phyloP scores from a whole-genome alignment of 2,888 invertebrate species.

The Orthosia incerta region DNA sequence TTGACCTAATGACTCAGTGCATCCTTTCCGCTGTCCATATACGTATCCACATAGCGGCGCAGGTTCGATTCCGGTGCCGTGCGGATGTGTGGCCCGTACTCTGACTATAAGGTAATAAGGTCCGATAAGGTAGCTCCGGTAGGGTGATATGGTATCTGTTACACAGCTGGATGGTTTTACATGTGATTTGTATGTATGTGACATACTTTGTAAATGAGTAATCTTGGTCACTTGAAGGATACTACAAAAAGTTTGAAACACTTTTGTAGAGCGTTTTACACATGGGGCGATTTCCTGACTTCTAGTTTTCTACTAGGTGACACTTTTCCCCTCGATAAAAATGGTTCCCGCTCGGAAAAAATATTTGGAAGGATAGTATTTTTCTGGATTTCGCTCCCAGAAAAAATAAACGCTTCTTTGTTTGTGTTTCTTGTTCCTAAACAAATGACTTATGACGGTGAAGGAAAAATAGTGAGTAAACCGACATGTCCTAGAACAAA shows the following conservation, averaged over 20 bases:
- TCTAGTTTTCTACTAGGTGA: too few species aligned
- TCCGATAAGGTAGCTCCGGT: conserved; percentile 26
- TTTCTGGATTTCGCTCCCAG: too few species aligned
- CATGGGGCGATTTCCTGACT: too few species aligned
- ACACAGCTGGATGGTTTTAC: conserved; percentile 22
- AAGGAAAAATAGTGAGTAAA: too few species aligned
- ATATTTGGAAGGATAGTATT: too few species aligned
- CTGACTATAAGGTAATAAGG: conserved; percentile 12
- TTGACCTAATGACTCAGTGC: conserved; percentile 18
- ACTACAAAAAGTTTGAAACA: neutral
- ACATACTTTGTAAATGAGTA: conserved; percentile 12
- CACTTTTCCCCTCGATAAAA: too few species aligned
- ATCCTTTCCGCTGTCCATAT: conserved; percentile 18
- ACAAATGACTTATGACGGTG: too few species aligned
- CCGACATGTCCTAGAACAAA: too few species aligned
- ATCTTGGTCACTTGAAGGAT: neutral
- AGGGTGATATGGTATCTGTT: conserved; percentile 35
- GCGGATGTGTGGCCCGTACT: conserved; percentile 28
- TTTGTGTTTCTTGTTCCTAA: too few species aligned
- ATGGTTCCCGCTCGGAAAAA: too few species aligned
- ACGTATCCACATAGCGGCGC: neutral
- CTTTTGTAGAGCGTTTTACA: neutral
- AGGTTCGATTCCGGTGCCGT: conserved; percentile 37
- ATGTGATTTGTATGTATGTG: conserved; percentile 6
- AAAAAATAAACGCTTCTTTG: too few species aligned